Evolutionary conservation across 1,140 invertebrate genomes (phyloP), one percentile per base, ranked within the genome.

Genomic region (Berghia stephanieae): DNA sequence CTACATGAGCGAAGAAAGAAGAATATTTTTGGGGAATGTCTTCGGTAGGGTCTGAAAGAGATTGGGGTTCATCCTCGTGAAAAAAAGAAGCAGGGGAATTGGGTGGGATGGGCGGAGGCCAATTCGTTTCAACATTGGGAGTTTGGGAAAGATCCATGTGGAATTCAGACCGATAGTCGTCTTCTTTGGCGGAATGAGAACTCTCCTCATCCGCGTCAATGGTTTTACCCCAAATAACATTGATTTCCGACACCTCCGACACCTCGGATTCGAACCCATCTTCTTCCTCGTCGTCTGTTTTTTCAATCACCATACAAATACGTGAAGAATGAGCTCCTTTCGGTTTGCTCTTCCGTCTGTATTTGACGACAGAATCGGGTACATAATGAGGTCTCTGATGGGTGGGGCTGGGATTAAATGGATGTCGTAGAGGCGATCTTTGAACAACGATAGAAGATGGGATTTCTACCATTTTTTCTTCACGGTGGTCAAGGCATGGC

Each of bases 221-320:
- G 10, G 43, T 68, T 52, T 76, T 76, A 2, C 74, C 74, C 74
- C 74, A 76, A 8, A 76, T 44, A 46, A 76, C 63, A 63, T 76
- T 76, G 4, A 76, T n/a, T 21, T 76, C 74, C 2, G 72, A 75
- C 10, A 13, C 36, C n/a, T 27, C 0, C 27, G 4, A 42, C 24
- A 10, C 27, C 38, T 10, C 55, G 10, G 5, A n/a, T n/a, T n/a
- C n/a, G n/a, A n/a, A n/a, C n/a, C n/a, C n/a, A n/a, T n/a, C n/a
- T n/a, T n/a, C 21, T 4, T 43, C 18, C 27, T 66, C 40, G n/a
- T 31, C 49, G 31, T 42, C 4, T 31, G 24, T n/a, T 38, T 44
- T 24, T 43, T 57, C 57, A 40, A 75, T 31, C 2, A 2, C 44
- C 21, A 75, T n/a, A 31, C 34, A 21, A n/a, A 75, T 43, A 27